phyloP scores from a whole-genome alignment of 2,888 invertebrate species.

The Temnothorax rugatulus region DNA sequence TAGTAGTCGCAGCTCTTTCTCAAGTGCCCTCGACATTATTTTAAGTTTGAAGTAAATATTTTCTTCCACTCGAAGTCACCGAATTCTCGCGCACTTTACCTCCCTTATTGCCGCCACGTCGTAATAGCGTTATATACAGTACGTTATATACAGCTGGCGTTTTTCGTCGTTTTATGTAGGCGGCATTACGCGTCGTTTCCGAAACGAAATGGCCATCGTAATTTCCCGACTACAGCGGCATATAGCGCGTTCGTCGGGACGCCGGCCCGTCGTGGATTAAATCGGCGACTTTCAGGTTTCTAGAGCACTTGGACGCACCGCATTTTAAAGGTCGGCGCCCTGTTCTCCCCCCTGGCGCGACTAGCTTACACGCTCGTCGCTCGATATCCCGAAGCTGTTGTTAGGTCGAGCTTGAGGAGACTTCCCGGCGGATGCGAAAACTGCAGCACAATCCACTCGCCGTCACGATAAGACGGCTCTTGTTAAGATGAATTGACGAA shows the following conservation, averaged over 20 bases:
- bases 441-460: conserved; percentile 10
- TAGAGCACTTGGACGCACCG: conserved; percentile 71
- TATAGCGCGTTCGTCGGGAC: conserved; percentile 19
- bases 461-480: background rate
- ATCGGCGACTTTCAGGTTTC: conserved; percentile 71
- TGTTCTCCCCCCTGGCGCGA: conserved; percentile 60
- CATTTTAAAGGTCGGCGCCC: conserved; percentile 75
- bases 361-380: conserved; percentile 59
- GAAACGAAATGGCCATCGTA: conserved; percentile 8
- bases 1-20: background rate
- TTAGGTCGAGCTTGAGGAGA: conserved; percentile 70
- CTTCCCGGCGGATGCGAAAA: conserved; percentile 58
- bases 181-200: background rate
- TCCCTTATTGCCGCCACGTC: background rate
- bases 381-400: conserved; percentile 76
- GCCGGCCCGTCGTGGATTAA: conserved; percentile 33
- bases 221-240: conserved; percentile 22
- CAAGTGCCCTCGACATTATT: background rate
- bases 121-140: background rate
- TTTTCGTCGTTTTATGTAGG: background rate
- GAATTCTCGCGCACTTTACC: conserved; percentile 16
- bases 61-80: background rate
- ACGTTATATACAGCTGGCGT: conserved; percentile 7
- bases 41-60: background rate
- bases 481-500: conserved; percentile 32